Evolutionary conservation across 2,888 invertebrate species (phyloP).

Genomic region (Linnaemya vulpina): DNA sequence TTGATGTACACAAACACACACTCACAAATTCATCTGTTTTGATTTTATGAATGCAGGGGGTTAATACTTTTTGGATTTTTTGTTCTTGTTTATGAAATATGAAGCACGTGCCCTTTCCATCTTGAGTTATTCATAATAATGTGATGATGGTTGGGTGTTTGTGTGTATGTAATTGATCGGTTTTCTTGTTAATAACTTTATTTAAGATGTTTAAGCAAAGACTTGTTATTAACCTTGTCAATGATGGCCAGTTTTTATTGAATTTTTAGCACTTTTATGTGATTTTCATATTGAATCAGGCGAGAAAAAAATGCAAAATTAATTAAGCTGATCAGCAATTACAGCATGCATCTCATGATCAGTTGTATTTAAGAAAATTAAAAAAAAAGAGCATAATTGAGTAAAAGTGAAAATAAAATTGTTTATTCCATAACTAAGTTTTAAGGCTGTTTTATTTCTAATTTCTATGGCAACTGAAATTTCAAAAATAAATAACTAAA

Average conservation of each 20-base stretch:
- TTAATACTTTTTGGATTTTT: slow-evolving; percentile 17
- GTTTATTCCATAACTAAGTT: too few species aligned
- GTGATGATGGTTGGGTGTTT: slow-evolving; percentile 27
- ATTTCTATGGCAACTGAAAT: too few species aligned
- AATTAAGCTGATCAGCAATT: too few species aligned
- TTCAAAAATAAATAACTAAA: too few species aligned
- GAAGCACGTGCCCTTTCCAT: slow-evolving; percentile 49
- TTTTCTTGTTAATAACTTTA: slow-evolving; percentile 36
- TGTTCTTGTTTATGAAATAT: slow-evolving; percentile 29
- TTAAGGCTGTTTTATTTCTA: too few species aligned
- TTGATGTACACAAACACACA: not conserved
- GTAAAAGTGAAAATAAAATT: too few species aligned
- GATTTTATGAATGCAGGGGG: slow-evolving; percentile 55
- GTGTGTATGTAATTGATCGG: slow-evolving; percentile 30
- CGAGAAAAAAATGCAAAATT: not conserved
- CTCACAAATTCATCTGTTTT: not conserved
- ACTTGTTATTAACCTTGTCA: slow-evolving; percentile 19
- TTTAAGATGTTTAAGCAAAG: slow-evolving; percentile 4
- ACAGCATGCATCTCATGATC: too few species aligned
- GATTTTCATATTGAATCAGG: not conserved
- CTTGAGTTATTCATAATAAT: slow-evolving; percentile 37
- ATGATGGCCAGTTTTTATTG: not conserved
- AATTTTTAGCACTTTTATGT: not conserved
- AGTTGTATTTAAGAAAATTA: too few species aligned
- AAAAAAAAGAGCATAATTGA: too few species aligned